Conservation (phyloP, 1,140 invertebrate genomes). For the Pantala flavescens region DNA sequence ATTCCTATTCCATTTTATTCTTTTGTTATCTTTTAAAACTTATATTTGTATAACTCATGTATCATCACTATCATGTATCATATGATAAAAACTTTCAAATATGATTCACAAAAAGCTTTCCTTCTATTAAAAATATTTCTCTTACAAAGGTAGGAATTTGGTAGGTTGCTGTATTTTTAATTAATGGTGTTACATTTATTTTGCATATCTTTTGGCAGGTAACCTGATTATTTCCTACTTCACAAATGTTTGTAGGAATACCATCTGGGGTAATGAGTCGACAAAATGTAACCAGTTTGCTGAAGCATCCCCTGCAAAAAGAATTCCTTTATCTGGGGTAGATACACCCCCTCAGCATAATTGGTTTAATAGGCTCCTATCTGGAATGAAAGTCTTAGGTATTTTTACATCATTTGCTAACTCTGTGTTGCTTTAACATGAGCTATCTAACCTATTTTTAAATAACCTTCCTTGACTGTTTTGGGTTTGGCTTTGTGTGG, state of each 20-base stretch:
- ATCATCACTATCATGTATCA: no score
- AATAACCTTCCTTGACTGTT: background rate
- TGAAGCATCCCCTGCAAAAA: background rate
- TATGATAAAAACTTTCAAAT: no score
- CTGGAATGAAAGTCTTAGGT: background rate
- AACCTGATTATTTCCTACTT: background rate
- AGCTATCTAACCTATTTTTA: background rate
- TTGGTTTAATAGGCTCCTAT: background rate
- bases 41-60: no score
- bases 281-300: background rate
- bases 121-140: no score
- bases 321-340: background rate
- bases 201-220: no score
- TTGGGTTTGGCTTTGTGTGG: background rate
- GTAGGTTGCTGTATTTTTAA: no score
- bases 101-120: no score
- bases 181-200: no score
- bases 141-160: no score
- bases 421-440: slow-evolving; percentile 1
- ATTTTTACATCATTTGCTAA: background rate
- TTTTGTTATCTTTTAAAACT: no score
- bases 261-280: background rate
- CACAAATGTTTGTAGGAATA: background rate
- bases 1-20: no score
- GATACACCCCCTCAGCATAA: background rate